Percentiles rank a stretch among this genome's conserved stretches.
These are phyloP conservation scores for Oscheius sp. DNA, from an alignment of 1,140 invertebrate genomes.

Conservation along the genomic window DNA sequence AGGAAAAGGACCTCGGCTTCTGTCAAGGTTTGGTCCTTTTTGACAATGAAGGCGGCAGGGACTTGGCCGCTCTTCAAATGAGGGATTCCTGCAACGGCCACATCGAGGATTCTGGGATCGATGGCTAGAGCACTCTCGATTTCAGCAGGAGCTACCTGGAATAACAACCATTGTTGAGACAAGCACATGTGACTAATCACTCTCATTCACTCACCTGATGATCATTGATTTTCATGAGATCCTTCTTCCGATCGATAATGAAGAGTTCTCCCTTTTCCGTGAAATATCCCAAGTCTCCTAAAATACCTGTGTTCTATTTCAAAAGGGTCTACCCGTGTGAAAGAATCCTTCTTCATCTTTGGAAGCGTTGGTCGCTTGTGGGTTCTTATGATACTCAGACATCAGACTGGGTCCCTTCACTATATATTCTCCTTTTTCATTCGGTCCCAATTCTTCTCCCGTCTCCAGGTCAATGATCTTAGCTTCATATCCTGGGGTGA, in stretches of 20 bases:
- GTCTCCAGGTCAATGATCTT: constrained; percentile 62
- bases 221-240: too few species aligned
- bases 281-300: constrained; percentile 76
- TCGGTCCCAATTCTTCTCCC: constrained; percentile 40
- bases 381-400: constrained; percentile 73
- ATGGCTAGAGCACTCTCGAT: too few species aligned
- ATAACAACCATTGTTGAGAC: too few species aligned
- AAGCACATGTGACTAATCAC: too few species aligned
- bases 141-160: too few species aligned
- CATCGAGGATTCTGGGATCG: too few species aligned
- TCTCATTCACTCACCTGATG: too few species aligned
- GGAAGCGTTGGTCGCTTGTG: constrained; percentile 71
- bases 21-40: too few species aligned
- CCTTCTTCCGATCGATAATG: constrained; percentile 66
- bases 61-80: too few species aligned
- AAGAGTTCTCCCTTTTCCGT: constrained; percentile 70
- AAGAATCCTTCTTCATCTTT: constrained; percentile 72
- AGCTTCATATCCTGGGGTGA: constrained; percentile 70
- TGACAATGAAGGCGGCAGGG: too few species aligned
- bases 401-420: constrained; percentile 61
- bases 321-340: constrained; percentile 72
- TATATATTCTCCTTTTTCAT: constrained; percentile 58
- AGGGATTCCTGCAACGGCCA: too few species aligned
- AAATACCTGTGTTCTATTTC: neutral
- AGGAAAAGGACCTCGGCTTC: too few species aligned